These are phyloP conservation scores for Vimba vimba DNA, from an alignment of 2,113 vertebrate species.

Conservation along the genomic window DNA sequence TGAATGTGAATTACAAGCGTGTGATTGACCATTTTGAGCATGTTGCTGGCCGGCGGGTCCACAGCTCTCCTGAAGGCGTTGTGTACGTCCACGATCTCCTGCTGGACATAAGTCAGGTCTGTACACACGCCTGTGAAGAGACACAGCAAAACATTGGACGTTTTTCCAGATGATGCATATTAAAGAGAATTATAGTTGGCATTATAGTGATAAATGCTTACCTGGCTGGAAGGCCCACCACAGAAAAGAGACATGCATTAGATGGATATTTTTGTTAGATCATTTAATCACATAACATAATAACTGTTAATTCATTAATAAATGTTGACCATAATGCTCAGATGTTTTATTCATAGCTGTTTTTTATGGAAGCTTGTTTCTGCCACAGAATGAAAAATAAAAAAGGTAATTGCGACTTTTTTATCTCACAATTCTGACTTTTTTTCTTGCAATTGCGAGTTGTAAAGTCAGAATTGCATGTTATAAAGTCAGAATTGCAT, in stretches of 20 bases:
- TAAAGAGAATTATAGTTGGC: neutral
- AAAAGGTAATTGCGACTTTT: too few relatives aligned
- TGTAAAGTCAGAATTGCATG: too few relatives aligned
- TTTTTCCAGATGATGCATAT: neutral
- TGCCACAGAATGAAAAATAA: too few relatives aligned
- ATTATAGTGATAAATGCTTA: slow-evolving; percentile 52
- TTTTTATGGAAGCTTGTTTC: too few relatives aligned
- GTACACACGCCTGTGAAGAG: slow-evolving; percentile 59
- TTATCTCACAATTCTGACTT: too few relatives aligned
- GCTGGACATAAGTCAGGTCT: slow-evolving; percentile 54
- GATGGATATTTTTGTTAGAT: neutral
- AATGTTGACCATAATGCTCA: too few relatives aligned
- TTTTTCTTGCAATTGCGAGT: too few relatives aligned
- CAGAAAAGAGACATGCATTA: neutral
- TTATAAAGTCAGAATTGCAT: too few relatives aligned
- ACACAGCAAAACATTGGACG: neutral
- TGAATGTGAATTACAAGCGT: neutral
- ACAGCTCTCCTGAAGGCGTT: slow-evolving; percentile 69
- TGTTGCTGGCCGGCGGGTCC: slow-evolving; percentile 64
- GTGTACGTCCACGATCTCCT: slow-evolving; percentile 66
- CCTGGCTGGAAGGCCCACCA: slow-evolving; percentile 60
- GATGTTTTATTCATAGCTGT: too few relatives aligned
- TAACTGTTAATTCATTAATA: too few relatives aligned
- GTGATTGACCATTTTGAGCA: slow-evolving; percentile 71
- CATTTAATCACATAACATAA: neutral